Conservation (phyloP, 1,140 invertebrate species). For the Atta colombica region DNA sequence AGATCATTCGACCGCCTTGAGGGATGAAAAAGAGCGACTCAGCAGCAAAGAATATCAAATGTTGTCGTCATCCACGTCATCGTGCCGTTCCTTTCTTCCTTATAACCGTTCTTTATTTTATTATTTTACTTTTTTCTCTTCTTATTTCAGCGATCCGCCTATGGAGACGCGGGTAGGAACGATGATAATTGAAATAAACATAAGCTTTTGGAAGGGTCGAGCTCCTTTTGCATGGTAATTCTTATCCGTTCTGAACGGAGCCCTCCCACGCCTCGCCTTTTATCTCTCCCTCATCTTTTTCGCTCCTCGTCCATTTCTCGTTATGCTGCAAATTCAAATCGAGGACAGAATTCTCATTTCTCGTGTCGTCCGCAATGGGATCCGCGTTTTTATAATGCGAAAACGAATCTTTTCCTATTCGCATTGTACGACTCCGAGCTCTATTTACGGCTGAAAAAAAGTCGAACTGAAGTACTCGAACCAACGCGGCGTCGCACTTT, state of each 20-base stretch:
- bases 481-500: background rate
- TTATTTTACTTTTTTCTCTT: conserved; percentile 23
- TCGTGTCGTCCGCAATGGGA: conserved; percentile 25
- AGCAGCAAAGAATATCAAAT: conserved; percentile 19
- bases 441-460: conserved; percentile 45
- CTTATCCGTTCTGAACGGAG: conserved; percentile 33
- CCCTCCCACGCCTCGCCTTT: conserved; percentile 67
- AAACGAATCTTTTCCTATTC: conserved; percentile 16
- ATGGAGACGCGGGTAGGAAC: conserved; percentile 64
- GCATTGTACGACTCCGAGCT: conserved; percentile 28
- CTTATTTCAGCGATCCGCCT: conserved; percentile 66
- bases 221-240: conserved; percentile 82
- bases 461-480: conserved; percentile 14
- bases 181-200: conserved; percentile 84
- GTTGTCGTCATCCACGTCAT: conserved; percentile 27
- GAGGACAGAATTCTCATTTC: conserved; percentile 4
- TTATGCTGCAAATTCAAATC: conserved; percentile 49
- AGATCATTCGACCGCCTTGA: background rate
- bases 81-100: background rate
- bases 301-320: conserved; percentile 53
- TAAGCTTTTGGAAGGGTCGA: conserved; percentile 80
- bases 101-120: conserved; percentile 19
- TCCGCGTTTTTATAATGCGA: background rate
- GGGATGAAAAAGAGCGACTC: conserved; percentile 35
- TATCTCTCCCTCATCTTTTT: conserved; percentile 65